phyloP scores from a whole-genome alignment of 92 coral and sea anemone species.

The Parazoanthus atlanticus region DNA sequence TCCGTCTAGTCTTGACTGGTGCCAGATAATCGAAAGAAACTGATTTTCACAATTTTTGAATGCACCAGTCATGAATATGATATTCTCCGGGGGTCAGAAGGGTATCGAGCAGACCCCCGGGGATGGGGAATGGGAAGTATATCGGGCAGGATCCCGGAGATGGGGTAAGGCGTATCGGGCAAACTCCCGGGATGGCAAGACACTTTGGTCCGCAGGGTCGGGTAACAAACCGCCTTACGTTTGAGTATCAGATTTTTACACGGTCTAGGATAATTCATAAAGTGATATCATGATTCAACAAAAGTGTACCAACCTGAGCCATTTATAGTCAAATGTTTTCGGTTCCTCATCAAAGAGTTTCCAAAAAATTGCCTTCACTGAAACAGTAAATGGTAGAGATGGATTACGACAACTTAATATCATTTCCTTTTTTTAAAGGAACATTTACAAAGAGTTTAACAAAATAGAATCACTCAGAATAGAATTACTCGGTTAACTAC shows the following conservation, averaged over 20 bases:
- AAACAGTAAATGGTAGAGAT: not conserved
- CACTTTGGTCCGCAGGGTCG: not conserved
- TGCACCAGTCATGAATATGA: too few relatives aligned
- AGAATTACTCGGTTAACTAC: too few relatives aligned
- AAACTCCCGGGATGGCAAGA: not conserved
- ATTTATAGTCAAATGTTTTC: constrained; percentile 55
- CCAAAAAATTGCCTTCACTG: constrained; percentile 51
- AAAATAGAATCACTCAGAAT: not conserved
- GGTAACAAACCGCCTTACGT: not conserved
- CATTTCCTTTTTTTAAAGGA: not conserved
- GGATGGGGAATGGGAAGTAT: not conserved
- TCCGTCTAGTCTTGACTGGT: too few relatives aligned
- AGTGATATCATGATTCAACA: not conserved
- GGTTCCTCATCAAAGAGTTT: constrained; percentile 53
- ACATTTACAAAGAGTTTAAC: not conserved
- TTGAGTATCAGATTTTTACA: not conserved
- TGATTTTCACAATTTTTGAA: too few relatives aligned
- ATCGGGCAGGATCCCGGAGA: not conserved
- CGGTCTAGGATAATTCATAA: not conserved
- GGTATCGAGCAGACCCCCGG: not conserved
- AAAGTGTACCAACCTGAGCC: constrained; percentile 52
- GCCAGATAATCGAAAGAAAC: too few relatives aligned
- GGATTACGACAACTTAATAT: not conserved
- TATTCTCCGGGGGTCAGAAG: not conserved
- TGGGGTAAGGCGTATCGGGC: not conserved